Evolutionary conservation across 2,888 invertebrate species (phyloP).

Genomic region (Parnassius glacialis): DNA sequence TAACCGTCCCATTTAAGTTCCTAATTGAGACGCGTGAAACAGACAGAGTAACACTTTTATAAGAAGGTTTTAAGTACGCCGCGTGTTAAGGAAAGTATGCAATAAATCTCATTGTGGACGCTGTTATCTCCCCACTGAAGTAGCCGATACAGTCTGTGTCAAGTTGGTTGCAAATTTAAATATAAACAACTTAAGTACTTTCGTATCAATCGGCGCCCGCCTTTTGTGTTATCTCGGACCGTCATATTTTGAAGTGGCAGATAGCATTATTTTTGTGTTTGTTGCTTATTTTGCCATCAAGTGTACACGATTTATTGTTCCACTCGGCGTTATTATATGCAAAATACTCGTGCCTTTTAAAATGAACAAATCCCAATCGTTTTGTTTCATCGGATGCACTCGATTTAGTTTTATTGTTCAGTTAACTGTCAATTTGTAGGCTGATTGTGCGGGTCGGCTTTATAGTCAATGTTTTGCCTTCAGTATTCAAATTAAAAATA

Average conservation of each 20-base stretch:
- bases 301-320: conserved; percentile 30
- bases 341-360: conserved; percentile 17
- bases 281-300: conserved; percentile 9
- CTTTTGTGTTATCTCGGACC: conserved; percentile 35
- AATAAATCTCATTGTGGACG: conserved; percentile 73
- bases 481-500: no score
- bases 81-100: conserved; percentile 60
- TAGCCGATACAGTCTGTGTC: conserved; percentile 68
- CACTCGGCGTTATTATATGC: conserved; percentile 23
- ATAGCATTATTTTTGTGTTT: conserved; percentile 22
- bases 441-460: conserved; percentile 13
- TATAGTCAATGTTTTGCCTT: neutral
- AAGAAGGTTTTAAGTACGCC: conserved; percentile 48
- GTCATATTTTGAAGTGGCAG: conserved; percentile 38
- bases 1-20: conserved; percentile 52
- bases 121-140: conserved; percentile 66
- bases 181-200: conserved; percentile 62
- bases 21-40: conserved; percentile 66
- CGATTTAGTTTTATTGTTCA: conserved; percentile 18
- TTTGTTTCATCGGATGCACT: conserved; percentile 21
- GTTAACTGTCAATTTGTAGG: conserved; percentile 25
- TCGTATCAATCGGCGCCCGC: conserved; percentile 40
- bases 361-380: conserved; percentile 19
- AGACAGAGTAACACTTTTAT: conserved; percentile 54
- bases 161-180: conserved; percentile 64